A percentile compares a stretch with the other conserved stretches of the same genome.
Evolutionary conservation across 2,797 vertebrate species (phyloP).

Genomic region (Lophotriccus pileatus): DNA sequence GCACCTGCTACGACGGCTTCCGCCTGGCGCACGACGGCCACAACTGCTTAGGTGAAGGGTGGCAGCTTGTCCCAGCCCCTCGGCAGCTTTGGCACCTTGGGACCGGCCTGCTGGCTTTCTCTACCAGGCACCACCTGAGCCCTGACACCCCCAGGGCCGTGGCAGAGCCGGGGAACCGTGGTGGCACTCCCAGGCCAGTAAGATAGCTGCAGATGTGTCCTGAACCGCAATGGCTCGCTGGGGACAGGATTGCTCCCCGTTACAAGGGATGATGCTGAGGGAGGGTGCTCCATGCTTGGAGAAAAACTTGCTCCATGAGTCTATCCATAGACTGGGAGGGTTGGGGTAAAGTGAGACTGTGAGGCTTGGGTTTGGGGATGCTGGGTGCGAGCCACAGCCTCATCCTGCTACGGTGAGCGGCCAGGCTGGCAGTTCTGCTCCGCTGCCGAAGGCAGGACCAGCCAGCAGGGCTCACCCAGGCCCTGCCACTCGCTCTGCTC

Average conservation of each 20-base stretch:
- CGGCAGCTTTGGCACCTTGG: background rate
- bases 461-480: background rate
- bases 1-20: slow-evolving; percentile 97
- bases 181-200: background rate
- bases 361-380: background rate
- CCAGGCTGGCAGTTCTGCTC: background rate
- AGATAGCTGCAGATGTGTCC: background rate
- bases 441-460: background rate
- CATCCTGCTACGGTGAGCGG: fast-evolving
- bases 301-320: background rate
- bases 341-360: background rate
- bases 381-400: fast-evolving
- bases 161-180: fast-evolving
- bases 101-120: background rate
- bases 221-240: fast-evolving
- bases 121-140: background rate
- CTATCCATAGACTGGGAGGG: background rate
- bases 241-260: background rate
- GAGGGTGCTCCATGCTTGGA: background rate
- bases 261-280: fast-evolving
- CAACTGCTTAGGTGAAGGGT: slow-evolving; percentile 93
- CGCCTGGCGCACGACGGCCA: slow-evolving; percentile 93
- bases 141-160: too few relatives aligned
- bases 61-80: fast-evolving
- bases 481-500: background rate